Base-by-base conservation (phyloP, 2,888 invertebrate genomes). In the Craniophora ligustri region DNA sequence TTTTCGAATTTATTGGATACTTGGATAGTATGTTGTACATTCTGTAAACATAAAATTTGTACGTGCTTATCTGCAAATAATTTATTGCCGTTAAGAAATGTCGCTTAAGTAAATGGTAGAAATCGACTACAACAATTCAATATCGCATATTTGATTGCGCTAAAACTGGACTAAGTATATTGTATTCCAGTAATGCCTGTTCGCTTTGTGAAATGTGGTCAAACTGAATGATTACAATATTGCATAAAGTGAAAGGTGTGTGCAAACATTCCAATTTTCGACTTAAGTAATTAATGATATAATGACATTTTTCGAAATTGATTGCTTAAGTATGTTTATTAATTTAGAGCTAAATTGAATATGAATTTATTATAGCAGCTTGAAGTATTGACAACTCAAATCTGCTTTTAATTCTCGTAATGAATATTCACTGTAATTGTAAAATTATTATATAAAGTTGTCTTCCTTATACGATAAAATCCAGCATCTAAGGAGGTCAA, bases 231-330 rank as follows among this genome's bases (percentile, higher is more conserved):
- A 57, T 68, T 59, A 41, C 28, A 42, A 50, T 23, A 53, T 73
- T 62, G 57, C 49, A 36, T 60, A 53, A 71, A 48, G 72, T 60
- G 63, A 74, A 71, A 67, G 63, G 59, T 55, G 32, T 38, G 31
- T 38, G 50, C 15, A 30, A 21, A 32, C 50, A 48, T 50, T 31
- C 38, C 16, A 54, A 55, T 44, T 42, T 19, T 35, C 13, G 15
- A 26, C n/a, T 56, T 46, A 47, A 46, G 26, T 66, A 48, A 70
- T 48, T 57, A 16, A 19, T 36, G 42, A 39, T 16, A 40, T 30
- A 35, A 11, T 50, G 21, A 36, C 18, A 45, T 45, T 19, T 44
- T 53, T 34, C 3, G 10, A 23, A 54, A 44, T 5, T 34, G 23
- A 15, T 19, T 26, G 10, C 18, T 34, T 28, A n/a, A n/a, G n/a